A percentile compares a stretch with the other conserved stretches of the same genome.
These are phyloP conservation scores for Limnephilus marmoratus DNA, from an alignment of 2,888 invertebrate genomes.

Conservation along the genomic window DNA sequence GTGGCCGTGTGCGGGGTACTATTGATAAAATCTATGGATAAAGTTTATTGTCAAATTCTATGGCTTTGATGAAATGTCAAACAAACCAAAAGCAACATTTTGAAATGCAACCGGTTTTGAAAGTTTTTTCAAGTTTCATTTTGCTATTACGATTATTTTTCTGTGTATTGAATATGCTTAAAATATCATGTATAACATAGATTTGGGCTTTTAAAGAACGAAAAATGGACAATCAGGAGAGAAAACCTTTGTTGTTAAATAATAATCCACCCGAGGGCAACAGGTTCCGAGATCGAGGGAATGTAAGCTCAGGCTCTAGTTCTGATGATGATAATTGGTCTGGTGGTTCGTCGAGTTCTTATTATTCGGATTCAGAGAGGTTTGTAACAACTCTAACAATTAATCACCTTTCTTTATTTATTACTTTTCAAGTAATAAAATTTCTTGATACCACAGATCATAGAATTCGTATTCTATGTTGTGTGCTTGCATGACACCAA, in stretches of 20 bases:
- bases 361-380: constrained; percentile 81
- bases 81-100: not conserved
- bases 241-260: constrained; percentile 55
- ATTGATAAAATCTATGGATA: not conserved
- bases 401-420: too few relatives aligned
- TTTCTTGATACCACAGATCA: not conserved
- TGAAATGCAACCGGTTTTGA: not conserved
- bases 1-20: too few relatives aligned
- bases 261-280: constrained; percentile 48
- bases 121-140: not conserved
- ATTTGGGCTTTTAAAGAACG: not conserved
- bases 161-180: not conserved
- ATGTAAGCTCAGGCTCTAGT: constrained; percentile 65
- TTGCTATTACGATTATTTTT: not conserved
- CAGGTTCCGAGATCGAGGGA: constrained; percentile 57
- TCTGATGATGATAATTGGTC: constrained; percentile 70
- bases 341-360: constrained; percentile 72
- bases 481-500: not conserved
- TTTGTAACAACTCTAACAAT: constrained; percentile 67
- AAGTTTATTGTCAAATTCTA: not conserved
- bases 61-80: not conserved
- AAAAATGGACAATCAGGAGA: constrained; percentile 60
- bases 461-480: too few relatives aligned
- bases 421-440: not conserved
- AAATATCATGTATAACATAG: not conserved